phyloP scores from a whole-genome alignment of 2,888 invertebrate genomes.

The Cactoblastis cactorum region DNA sequence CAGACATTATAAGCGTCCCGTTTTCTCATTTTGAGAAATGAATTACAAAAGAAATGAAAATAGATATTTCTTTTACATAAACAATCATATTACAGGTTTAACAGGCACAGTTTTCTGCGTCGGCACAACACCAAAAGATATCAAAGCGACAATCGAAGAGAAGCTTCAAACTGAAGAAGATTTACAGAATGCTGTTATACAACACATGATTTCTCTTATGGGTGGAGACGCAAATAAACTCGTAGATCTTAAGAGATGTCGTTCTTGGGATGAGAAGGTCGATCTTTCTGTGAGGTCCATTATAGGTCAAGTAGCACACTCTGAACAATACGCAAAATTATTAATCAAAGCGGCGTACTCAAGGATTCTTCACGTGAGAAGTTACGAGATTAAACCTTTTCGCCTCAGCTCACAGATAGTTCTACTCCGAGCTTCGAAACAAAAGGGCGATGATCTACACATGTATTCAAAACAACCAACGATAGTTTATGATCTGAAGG shows the following conservation, averaged over 20 bases:
- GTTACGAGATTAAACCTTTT: constrained; percentile 21
- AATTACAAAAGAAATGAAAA: too few relatives aligned
- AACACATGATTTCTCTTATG: constrained; percentile 47
- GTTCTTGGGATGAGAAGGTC: constrained; percentile 34
- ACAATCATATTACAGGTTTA: constrained; percentile 27
- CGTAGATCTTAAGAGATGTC: constrained; percentile 16
- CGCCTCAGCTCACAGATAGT: constrained; percentile 36
- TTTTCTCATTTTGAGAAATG: too few relatives aligned
- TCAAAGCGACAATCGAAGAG: constrained; percentile 30
- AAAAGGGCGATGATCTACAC: constrained; percentile 16
- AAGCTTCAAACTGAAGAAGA: constrained; percentile 34
- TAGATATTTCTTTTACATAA: too few relatives aligned
- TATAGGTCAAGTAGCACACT: constrained; percentile 41
- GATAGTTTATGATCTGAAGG: constrained; percentile 31
- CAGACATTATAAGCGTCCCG: too few relatives aligned
- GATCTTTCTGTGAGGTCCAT: constrained; percentile 36
- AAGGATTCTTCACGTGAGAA: constrained; percentile 27
- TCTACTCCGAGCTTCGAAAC: constrained; percentile 26
- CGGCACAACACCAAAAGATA: constrained; percentile 44
- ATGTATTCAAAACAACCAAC: constrained; percentile 32
- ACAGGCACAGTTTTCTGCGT: constrained; percentile 51
- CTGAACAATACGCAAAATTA: constrained; percentile 45
- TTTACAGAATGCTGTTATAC: constrained; percentile 40
- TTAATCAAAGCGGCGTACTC: constrained; percentile 38
- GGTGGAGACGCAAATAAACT: constrained; percentile 15